A percentile compares a stretch with the other conserved stretches of the same genome.
Conservation (phyloP, 2,113 vertebrate species). For the Glareola pratincola region DNA sequence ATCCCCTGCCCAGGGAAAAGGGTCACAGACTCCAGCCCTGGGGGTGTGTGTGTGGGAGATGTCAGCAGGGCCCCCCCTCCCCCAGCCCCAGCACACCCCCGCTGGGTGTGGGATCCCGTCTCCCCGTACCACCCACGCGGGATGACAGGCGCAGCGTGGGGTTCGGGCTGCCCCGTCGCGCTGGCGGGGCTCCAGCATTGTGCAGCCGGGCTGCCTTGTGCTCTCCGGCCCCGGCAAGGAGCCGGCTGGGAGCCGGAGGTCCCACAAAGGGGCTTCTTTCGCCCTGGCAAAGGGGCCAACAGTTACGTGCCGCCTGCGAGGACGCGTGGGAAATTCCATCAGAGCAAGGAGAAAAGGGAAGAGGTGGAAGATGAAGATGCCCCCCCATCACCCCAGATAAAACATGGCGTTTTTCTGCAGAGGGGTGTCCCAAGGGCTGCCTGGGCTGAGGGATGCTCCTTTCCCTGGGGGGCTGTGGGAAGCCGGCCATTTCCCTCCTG, state of each 20-base stretch:
- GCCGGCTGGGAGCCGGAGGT: not conserved
- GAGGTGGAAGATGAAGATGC: not conserved
- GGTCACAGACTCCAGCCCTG: rapidly evolving
- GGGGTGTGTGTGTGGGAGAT: not conserved
- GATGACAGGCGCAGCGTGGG: not conserved
- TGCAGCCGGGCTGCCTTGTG: not conserved
- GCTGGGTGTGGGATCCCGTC: not conserved
- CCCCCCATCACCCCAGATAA: too few relatives aligned
- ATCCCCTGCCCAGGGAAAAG: not conserved
- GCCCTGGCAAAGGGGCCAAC: not conserved
- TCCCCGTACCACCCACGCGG: not conserved
- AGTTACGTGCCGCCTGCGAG: not conserved
- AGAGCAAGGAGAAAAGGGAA: not conserved
- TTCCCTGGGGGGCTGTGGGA: not conserved
- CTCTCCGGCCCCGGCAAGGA: not conserved
- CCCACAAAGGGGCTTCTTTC: not conserved
- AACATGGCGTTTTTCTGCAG: rapidly evolving
- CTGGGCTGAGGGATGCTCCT: not conserved
- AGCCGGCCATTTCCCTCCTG: not conserved
- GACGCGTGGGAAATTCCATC: not conserved
- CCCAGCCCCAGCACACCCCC: not conserved
- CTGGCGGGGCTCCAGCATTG: not conserved
- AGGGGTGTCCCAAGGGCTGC: not conserved
- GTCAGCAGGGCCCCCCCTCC: not conserved
- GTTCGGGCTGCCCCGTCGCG: not conserved